Evolutionary conservation across 2,113 vertebrate genomes (phyloP).

Genomic region (Salminus brasiliensis): DNA sequence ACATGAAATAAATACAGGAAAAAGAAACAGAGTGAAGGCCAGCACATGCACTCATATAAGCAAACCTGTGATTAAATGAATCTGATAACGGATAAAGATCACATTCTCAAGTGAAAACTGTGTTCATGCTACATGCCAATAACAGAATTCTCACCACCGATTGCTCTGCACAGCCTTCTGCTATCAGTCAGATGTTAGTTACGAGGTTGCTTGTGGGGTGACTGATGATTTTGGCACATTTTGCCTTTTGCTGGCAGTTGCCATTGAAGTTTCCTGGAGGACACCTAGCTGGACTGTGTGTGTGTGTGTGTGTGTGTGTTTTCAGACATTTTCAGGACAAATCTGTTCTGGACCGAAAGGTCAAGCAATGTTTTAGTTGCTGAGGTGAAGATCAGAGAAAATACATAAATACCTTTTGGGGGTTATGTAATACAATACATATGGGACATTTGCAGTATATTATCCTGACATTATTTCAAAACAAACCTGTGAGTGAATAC

Average conservation of each 20-base stretch:
- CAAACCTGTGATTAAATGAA: background rate
- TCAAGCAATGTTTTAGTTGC: no score
- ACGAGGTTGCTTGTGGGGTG: background rate
- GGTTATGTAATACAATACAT: no score
- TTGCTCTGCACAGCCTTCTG: background rate
- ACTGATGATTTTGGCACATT: background rate
- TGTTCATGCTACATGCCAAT: background rate
- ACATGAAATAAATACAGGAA: background rate
- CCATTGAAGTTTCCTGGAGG: slow-evolving; percentile 47
- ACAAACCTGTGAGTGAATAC: no score
- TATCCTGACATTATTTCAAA: no score
- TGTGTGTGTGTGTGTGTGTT: slow-evolving; percentile 8
- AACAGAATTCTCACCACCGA: background rate
- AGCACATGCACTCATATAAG: background rate
- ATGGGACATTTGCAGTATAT: no score
- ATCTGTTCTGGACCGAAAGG: no score
- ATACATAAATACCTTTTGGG: no score
- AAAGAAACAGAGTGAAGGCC: background rate
- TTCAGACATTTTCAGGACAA: no score
- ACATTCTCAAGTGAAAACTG: background rate
- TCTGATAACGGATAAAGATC: background rate
- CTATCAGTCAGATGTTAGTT: background rate
- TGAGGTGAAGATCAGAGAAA: no score
- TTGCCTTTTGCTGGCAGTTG: slow-evolving; percentile 10
- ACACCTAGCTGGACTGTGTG: slow-evolving; percentile 52